Base-by-base conservation (phyloP, 2,888 invertebrate genomes). In the Pharmacophagus antenor region DNA sequence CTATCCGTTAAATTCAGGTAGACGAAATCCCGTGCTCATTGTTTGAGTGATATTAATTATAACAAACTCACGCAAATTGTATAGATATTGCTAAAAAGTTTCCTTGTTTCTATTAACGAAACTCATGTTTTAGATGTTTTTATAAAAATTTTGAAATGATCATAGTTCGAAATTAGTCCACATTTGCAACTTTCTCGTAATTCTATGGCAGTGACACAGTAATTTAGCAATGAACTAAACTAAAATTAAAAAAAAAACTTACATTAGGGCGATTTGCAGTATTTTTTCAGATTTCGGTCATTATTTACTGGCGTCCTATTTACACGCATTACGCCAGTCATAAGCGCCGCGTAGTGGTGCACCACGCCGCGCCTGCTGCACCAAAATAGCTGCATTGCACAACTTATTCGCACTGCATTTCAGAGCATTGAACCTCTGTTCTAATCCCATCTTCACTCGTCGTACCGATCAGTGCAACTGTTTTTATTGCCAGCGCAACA, bases 381-480 rank as follows among this genome's bases (percentile, higher is more conserved):
- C 84, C 74, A 62, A 89, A 90, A 90, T 90, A 90, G 84, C 77
- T 67, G 65, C 79, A 71, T 89, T 89, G 86, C 90, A 84, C 88
- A 89, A 89, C 83, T 77, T 72, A 88, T 89, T 88, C 74, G 88
- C 85, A 85, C 79, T 82, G 77, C 84, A 87, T 79, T 80, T 80
- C 79, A 67, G 90, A 82, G 85, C 89, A 86, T 84, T 90, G 90
- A 90, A 89, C 90, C 84, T 70, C 70, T 74, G 77, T 80, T 84
- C 85, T 85, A 85, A 86, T 84, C 80, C 75, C 74, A 79, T 71
- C 74, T 76, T 76, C 78, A 76, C 80, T 75, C 80, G 77, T 62
- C 65, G 62, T 65, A 64, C n/a, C 70, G 72, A 67, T 70, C 76
- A 88, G 88, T 88, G 77, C 73, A 75, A 74, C 76, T 73, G 74